These are phyloP conservation scores for Centropristis striata DNA, from an alignment of 2,113 vertebrate species.

Conservation along the genomic window DNA sequence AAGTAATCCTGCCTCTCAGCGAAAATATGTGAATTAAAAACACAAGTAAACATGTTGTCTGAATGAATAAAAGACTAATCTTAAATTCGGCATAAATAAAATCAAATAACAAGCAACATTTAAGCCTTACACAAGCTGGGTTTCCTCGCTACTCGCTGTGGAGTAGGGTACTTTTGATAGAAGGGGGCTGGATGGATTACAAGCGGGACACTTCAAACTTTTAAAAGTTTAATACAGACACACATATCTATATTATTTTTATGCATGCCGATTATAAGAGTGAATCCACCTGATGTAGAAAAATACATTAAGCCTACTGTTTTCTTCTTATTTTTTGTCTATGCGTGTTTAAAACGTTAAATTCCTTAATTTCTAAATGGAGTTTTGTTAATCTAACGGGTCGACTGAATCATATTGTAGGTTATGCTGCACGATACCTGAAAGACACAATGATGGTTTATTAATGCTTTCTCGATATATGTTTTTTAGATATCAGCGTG, in stretches of 20 bases:
- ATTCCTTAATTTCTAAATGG: conserved; percentile 1
- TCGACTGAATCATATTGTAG: neutral
- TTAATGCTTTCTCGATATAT: neutral
- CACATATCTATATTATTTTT: fast-evolving
- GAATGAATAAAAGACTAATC: fast-evolving
- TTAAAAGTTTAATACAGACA: neutral
- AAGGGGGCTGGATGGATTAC: neutral
- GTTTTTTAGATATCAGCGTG: neutral
- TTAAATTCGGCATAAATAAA: neutral
- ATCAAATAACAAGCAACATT: fast-evolving
- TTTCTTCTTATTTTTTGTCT: fast-evolving
- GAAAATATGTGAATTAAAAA: fast-evolving
- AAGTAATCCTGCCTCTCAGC: fast-evolving
- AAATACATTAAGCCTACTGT: fast-evolving
- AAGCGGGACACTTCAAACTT: neutral
- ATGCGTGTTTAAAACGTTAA: neutral
- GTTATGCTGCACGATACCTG: too few relatives aligned
- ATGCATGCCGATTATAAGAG: neutral
- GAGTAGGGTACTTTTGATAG: fast-evolving
- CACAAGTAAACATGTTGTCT: fast-evolving
- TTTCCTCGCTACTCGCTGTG: fast-evolving
- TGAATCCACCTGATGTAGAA: fast-evolving
- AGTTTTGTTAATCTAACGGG: neutral
- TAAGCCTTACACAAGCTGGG: neutral
- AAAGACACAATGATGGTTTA: neutral